Base-by-base conservation (phyloP, 2,888 invertebrate genomes). In the Biston stratarius region DNA sequence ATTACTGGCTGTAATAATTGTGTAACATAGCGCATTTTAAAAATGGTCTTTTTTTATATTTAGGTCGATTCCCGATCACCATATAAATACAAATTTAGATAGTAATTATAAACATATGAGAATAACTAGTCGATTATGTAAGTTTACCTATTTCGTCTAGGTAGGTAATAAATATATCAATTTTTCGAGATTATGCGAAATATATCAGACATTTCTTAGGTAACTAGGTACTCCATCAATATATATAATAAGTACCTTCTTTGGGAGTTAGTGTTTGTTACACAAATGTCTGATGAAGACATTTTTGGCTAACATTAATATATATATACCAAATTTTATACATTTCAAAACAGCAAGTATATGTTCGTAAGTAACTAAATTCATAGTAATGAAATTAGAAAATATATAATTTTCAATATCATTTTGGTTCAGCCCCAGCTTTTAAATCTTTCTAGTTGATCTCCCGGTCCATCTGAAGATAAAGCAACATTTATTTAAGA, bases 401-500 rank as follows among this genome's bases (percentile, higher is more conserved):
- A 15, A n/a, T 51, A 34, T 6, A 40, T 38, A 14, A 38, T 42
- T 42, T 6, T 12, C 45, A 38, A 53, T 7, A 38, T 24, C 12
- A 36, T 15, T 67, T 63, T 33, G 33, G 40, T 67, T 57, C 42
- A 49, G 64, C 80, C 77, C 84, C 83, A 83, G 85, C 77, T 24
- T 74, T 33, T 0, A 14, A 2, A n/a, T 45, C 6, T 33, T 48
- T 77, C 77, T 79, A 78, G 71, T 73, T 79, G 74, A 76, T 78
- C 78, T 71, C 78, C 74, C 78, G 76, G 80, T 79, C 75, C 73
- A 74, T 75, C 85, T 89, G 87, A 82, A 83, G 81, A 80, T 82
- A 81, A 88, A 89, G 84, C 86, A 87, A 89, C 83, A 83, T 76
- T 83, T 83, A 81, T 57, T 75, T 60, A 57, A 71, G 76, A 75